Percentiles rank a stretch among this genome's conserved stretches.
phyloP scores from a whole-genome alignment of 2,113 vertebrate genomes.

The Hyperopisus bebe region DNA sequence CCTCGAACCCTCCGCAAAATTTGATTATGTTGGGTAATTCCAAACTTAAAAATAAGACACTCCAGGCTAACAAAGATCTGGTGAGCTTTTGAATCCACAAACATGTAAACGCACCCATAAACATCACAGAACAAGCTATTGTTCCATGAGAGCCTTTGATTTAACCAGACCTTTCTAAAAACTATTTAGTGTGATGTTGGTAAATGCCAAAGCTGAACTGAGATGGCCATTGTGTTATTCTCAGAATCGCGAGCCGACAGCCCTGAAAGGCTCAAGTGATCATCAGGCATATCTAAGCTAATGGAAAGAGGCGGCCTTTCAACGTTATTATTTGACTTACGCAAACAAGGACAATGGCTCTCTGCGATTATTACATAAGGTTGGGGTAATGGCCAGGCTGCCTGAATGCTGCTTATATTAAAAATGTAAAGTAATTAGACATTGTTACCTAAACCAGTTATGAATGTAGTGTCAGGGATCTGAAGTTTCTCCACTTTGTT shows the following conservation, averaged over 20 bases:
- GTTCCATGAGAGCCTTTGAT: not conserved
- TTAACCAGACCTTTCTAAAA: not conserved
- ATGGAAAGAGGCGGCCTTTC: not conserved
- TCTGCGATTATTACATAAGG: not conserved
- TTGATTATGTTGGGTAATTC: not conserved
- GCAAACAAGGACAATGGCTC: not conserved
- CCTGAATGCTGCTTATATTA: not conserved
- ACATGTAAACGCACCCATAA: not conserved
- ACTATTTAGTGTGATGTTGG: not conserved
- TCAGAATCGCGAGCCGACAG: not conserved
- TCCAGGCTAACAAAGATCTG: not conserved
- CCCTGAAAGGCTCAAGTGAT: not conserved
- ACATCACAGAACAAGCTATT: not conserved
- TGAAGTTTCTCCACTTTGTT: not conserved
- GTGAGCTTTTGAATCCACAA: not conserved
- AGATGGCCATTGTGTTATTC: not conserved
- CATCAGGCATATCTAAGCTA: not conserved
- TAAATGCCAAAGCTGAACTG: not conserved
- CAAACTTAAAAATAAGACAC: not conserved
- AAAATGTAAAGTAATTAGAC: constrained; percentile 14
- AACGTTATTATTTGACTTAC: not conserved
- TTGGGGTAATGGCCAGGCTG: not conserved
- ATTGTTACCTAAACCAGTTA: not conserved
- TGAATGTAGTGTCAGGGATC: not conserved
- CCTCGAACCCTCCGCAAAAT: not conserved